Percentiles rank a stretch among this genome's conserved stretches.
Conservation (phyloP, 1,140 invertebrate genomes). For the Drosophila pruinosa region DNA sequence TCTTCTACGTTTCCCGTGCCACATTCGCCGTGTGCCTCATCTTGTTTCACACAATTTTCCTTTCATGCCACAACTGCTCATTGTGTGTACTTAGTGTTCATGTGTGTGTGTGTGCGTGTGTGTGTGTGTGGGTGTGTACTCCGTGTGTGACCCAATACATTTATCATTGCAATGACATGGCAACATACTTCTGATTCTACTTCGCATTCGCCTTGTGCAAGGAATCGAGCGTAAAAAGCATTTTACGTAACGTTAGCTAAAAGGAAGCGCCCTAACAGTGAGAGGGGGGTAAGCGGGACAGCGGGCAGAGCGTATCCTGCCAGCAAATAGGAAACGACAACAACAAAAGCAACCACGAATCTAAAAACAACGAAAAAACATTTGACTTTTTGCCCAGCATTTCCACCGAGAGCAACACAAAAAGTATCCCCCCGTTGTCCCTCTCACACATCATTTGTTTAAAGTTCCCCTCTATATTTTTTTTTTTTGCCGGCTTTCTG, state of each 20-base stretch:
- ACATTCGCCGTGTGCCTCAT: not conserved
- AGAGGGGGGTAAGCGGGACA: not conserved
- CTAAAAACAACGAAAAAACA: conserved; percentile 1
- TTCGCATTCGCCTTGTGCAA: conserved; percentile 16
- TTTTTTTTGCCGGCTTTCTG: not conserved
- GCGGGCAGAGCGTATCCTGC: conserved; percentile 35
- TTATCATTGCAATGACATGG: conserved; percentile 75
- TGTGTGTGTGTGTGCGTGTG: not conserved
- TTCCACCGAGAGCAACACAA: conserved; percentile 7
- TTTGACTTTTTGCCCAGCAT: conserved; percentile 38
- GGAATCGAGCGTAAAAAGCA: conserved; percentile 40
- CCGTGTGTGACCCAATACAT: conserved; percentile 59
- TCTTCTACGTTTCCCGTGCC: not conserved
- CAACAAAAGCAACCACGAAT: conserved; percentile 15
- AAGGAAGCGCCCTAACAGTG: conserved; percentile 20
- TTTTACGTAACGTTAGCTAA: conserved; percentile 46
- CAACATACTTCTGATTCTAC: conserved; percentile 45
- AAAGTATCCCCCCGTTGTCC: not conserved
- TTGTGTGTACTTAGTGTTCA: conserved; percentile 41
- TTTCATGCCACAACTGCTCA: conserved; percentile 52
- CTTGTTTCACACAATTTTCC: conserved; percentile 62
- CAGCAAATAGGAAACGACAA: conserved; percentile 47
- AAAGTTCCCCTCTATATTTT: not conserved
- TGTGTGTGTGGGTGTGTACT: conserved; percentile 10
- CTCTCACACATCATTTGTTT: conserved; percentile 10